Evolutionary conservation across 2,797 vertebrate species (phyloP), one percentile per base, ranked within the genome.

Genomic region (Pampus argenteus): DNA sequence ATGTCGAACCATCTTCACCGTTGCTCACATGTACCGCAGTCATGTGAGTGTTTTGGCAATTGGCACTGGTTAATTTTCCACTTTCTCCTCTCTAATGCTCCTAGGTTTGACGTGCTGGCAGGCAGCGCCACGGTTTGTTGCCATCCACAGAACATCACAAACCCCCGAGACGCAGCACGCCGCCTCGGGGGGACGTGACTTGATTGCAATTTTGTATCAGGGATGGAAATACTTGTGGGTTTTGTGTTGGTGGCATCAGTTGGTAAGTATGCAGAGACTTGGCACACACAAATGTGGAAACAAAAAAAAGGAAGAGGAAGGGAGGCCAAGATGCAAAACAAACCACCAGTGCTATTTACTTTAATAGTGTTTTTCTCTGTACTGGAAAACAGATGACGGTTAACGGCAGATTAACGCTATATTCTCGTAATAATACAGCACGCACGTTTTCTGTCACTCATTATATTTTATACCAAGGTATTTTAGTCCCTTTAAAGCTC

Each of bases 181-280:
- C 29, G 34, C 52, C 45, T 70, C 78, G 58, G 2, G 14, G 73
- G 74, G 77, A 79, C 65, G 8, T 26, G 36, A 80, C 78, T 88
- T 90, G 88, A 92, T 90, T 91, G 83, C 79, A 89, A 84, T 89
- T 86, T 82, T 83, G 64, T 80, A 88, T 89, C 82, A 76, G 48
- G 52, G 66, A 86, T 84, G 88, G 89, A 91, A 92, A 85, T 74
- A 86, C 82, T 82, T 85, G 83, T 86, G 88, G 88, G 79, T 87
- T 88, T 89, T 69, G 44, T 81, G 79, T 90, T 82, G 83, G 87
- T 88, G 91, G 85, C 69, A 81, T 86, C 65, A 50, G 74, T 73
- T 89, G 91, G 88, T 81, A 81, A 38, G 66, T 64, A 47, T 61
- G 76, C 66, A 45, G 49, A 66, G 73, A 73, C 82, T 80, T 89